Percentiles rank a stretch among this genome's conserved stretches.
Conservation (phyloP, 2,888 invertebrate genomes). For the Acholoe squamosa region DNA sequence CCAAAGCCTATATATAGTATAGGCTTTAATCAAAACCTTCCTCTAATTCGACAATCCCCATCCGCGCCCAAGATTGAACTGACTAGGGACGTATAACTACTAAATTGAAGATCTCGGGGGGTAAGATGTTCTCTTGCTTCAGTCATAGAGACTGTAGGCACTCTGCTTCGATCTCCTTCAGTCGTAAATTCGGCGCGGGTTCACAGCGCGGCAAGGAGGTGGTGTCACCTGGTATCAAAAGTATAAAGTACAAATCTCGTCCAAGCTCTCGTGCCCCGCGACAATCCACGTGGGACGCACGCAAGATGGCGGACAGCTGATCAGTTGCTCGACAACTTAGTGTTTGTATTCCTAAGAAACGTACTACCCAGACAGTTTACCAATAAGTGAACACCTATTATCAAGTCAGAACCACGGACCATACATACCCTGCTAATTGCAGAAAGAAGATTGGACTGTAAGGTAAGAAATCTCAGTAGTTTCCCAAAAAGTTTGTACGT, state of each 20-base stretch:
- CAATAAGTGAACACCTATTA: not conserved
- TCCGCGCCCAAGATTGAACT: too few species aligned
- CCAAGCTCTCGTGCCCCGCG: not conserved
- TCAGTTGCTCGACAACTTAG: not conserved
- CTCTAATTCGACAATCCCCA: too few species aligned
- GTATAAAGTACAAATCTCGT: not conserved
- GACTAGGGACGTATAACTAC: too few species aligned
- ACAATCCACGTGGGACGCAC: slow-evolving; percentile 17
- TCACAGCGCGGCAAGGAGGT: not conserved
- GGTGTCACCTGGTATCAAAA: not conserved
- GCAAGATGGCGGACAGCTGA: slow-evolving; percentile 33
- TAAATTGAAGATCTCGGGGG: too few species aligned
- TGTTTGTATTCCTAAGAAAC: slow-evolving; percentile 19
- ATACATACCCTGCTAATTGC: not conserved
- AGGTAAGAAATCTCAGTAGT: not conserved
- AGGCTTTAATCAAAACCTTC: too few species aligned
- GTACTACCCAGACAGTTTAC: not conserved
- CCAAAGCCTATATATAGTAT: too few species aligned
- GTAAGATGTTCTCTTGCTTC: too few species aligned
- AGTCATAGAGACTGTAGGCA: too few species aligned
- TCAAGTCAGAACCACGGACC: not conserved
- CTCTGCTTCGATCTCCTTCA: too few species aligned
- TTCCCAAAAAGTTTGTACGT: not conserved
- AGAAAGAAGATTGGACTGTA: not conserved
- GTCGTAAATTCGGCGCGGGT: too few species aligned